Conservation (phyloP, 2,113 vertebrate genomes). For the Syngnathus typhle region DNA sequence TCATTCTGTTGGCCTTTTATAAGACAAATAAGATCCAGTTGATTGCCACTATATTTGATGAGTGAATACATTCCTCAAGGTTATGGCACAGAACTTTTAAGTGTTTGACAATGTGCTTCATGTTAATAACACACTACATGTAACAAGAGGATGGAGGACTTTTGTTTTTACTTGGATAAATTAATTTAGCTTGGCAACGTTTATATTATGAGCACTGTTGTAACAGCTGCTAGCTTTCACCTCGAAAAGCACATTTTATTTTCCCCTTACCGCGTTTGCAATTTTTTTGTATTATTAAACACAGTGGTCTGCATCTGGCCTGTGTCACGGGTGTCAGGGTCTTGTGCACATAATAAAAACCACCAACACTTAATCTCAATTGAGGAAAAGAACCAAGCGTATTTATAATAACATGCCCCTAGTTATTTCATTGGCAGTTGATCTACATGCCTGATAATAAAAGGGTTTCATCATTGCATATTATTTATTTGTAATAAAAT, state of each 20-base stretch:
- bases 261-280: conserved; percentile 33
- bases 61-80: background rate
- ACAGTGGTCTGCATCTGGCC: conserved; percentile 33
- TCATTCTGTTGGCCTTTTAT: background rate
- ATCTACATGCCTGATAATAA: background rate
- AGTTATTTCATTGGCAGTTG: conserved; percentile 4
- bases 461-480: background rate
- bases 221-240: conserved; percentile 41
- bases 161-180: conserved; percentile 20
- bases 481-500: background rate
- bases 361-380: conserved; percentile 9
- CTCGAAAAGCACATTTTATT: conserved; percentile 29
- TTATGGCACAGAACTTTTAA: background rate
- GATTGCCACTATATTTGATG: conserved; percentile 4
- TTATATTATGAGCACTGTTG: conserved; percentile 27
- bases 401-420: background rate
- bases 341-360: background rate
- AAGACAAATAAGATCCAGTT: conserved; percentile 1
- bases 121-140: conserved; percentile 19
- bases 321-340: conserved; percentile 20
- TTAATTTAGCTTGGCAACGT: conserved; percentile 16
- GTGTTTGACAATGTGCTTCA: conserved; percentile 13
- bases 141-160: conserved; percentile 6
- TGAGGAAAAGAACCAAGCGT: background rate
- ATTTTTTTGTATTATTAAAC: conserved; percentile 41